Conservation (phyloP, 1,140 invertebrate species). For the Zaprionus inermis region DNA sequence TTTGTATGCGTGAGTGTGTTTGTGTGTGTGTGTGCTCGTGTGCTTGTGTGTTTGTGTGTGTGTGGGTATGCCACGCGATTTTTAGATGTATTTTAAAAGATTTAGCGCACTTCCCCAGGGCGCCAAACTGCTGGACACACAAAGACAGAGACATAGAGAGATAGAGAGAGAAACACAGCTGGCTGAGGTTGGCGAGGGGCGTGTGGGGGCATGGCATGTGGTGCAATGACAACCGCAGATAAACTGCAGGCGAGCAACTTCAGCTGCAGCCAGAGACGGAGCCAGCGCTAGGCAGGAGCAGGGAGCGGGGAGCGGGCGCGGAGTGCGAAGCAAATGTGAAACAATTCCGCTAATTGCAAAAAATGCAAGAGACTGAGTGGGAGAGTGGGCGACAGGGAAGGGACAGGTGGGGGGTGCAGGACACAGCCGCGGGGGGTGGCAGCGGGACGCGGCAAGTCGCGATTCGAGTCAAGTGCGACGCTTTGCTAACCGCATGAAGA, state of each 20-base stretch:
- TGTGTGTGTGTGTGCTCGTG: no score
- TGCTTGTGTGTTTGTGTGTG: conserved; percentile 37
- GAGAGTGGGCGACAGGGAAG: no score
- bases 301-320: neutral
- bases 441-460: neutral
- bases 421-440: no score
- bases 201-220: neutral
- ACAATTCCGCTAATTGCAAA: conserved; percentile 81
- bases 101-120: conserved; percentile 65
- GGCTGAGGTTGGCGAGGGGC: neutral
- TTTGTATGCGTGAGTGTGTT: conserved; percentile 30
- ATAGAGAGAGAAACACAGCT: conserved; percentile 6
- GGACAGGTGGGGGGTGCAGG: no score
- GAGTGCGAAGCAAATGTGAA: conserved; percentile 71
- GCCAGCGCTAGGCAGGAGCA: neutral
- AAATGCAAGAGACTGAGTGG: conserved; percentile 45
- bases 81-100: conserved; percentile 80
- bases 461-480: conserved; percentile 40
- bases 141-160: neutral
- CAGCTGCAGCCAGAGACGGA: neutral
- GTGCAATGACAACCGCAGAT: conserved; percentile 58
- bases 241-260: conserved; percentile 62
- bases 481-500: conserved; percentile 42
- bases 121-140: conserved; percentile 65
- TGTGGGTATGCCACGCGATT: conserved; percentile 40